Base-by-base conservation (phyloP, 2,888 invertebrate genomes). In the Artemia sinica region DNA sequence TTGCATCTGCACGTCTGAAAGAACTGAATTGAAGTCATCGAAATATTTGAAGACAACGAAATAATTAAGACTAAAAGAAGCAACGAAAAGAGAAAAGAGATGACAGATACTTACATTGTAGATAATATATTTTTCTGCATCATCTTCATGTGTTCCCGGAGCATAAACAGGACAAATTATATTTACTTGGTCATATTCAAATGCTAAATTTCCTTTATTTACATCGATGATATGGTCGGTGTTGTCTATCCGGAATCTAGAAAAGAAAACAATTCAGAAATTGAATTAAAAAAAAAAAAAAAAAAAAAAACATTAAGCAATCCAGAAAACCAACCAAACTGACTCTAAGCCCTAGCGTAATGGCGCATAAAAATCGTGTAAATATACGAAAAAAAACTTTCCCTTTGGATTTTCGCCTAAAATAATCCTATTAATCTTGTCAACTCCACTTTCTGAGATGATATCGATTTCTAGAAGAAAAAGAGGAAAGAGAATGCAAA, bases 171-270 rank as follows among this genome's bases (percentile, higher is more conserved):
- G 93, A 82, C 93, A 94, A 78, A 93, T 91, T 78, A 94, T 88
- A 78, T 93, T 92, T 76, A 93, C 92, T 82, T 93, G 93, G 79
- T 94, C 93, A 79, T 91, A 93, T 78, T 93, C 92, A 78, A 91
- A 92, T 76, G 89, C 88, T 74, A 87, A 85, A 79, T 93, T 93
- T 74, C 91, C 90, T 80, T 90, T 88, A 81, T 93, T 93, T 75
- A 94, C 88, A 80, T 94, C 93, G 79, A 93, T 92, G 79, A 94
- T 91, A 80, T 94, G 92, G 80, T 94, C 93, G 67, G 93, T 93
- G 80, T 94, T 94, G 84, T 94, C 93, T 84, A 93, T 93, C 80
- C 93, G 87, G 82, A 94, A 94, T 85, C 84, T 83, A 83, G 73
- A 81, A 80, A 75, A 76, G 74, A 77, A 70, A 70, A 71, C 71